phyloP scores from a whole-genome alignment of 2,888 invertebrate genomes.

The Zhuqinia jingwanae region DNA sequence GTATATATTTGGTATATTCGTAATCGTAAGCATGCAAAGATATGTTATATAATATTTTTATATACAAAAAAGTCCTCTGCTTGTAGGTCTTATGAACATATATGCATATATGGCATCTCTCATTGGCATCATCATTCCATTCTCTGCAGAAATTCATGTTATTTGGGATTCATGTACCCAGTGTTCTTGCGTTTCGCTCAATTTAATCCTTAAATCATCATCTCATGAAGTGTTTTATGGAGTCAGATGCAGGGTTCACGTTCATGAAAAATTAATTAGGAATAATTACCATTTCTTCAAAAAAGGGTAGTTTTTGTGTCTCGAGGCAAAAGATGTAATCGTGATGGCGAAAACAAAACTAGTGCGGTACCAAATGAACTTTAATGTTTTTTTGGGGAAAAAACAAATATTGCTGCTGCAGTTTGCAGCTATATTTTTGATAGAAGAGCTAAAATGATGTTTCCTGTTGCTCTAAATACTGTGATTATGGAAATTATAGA shows the following conservation, averaged over 20 bases:
- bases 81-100: too few species aligned
- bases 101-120: too few species aligned
- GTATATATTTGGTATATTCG: too few species aligned
- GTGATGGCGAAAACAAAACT: not conserved
- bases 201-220: conserved; percentile 34
- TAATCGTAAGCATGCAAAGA: too few species aligned
- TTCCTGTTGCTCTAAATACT: conserved; percentile 1
- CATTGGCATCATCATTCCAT: not conserved
- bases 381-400: not conserved
- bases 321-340: not conserved
- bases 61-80: too few species aligned
- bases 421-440: not conserved
- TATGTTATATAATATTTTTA: too few species aligned
- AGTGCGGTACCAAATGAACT: not conserved
- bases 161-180: too few species aligned
- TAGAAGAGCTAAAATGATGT: conserved; percentile 2
- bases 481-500: not conserved
- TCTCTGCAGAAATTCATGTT: conserved; percentile 18
- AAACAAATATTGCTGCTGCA: not conserved
- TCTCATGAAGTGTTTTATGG: not conserved
- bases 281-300: not conserved
- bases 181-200: conserved; percentile 19
- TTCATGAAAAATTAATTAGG: not conserved
- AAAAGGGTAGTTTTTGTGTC: not conserved
- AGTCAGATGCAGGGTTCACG: not conserved